Evolutionary conservation across 2,888 invertebrate genomes (phyloP).

Genomic region (Cosmopolites sordidus): DNA sequence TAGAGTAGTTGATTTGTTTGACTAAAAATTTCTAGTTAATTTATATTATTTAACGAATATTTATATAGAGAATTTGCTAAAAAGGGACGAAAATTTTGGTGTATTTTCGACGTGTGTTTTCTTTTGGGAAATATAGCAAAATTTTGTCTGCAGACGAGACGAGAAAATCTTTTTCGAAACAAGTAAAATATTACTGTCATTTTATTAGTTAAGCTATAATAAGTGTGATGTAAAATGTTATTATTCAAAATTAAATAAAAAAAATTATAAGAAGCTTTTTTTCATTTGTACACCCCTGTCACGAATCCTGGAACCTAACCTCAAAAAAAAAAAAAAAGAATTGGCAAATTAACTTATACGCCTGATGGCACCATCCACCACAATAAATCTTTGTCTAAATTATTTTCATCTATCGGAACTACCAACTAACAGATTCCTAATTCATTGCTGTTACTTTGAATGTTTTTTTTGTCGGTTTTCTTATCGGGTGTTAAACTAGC

Average conservation of each 20-base stretch:
- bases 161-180: too few species aligned
- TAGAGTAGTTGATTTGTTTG: slow-evolving; percentile 45
- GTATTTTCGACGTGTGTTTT: slow-evolving; percentile 16
- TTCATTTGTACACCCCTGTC: slow-evolving; percentile 25
- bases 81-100: slow-evolving; percentile 43
- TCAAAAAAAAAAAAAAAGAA: slow-evolving; percentile 8
- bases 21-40: slow-evolving; percentile 41
- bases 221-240: slow-evolving; percentile 52
- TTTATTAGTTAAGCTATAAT: slow-evolving; percentile 43
- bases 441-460: slow-evolving; percentile 39
- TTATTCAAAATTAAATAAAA: slow-evolving; percentile 51
- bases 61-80: slow-evolving; percentile 5
- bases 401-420: slow-evolving; percentile 7
- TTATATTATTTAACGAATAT: slow-evolving; percentile 33
- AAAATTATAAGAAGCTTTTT: slow-evolving; percentile 45
- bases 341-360: slow-evolving; percentile 22
- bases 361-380: slow-evolving; percentile 39
- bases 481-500: too few species aligned
- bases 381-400: slow-evolving; percentile 26
- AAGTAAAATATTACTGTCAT: slow-evolving; percentile 20
- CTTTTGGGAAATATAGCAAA: slow-evolving; percentile 40
- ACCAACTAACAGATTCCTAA: slow-evolving; percentile 41
- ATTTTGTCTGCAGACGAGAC: slow-evolving; percentile 33
- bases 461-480: slow-evolving; percentile 12
- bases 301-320: background rate